These are phyloP conservation scores for Carabus problematicus DNA, from an alignment of 2,888 invertebrate genomes.

Conservation along the genomic window DNA sequence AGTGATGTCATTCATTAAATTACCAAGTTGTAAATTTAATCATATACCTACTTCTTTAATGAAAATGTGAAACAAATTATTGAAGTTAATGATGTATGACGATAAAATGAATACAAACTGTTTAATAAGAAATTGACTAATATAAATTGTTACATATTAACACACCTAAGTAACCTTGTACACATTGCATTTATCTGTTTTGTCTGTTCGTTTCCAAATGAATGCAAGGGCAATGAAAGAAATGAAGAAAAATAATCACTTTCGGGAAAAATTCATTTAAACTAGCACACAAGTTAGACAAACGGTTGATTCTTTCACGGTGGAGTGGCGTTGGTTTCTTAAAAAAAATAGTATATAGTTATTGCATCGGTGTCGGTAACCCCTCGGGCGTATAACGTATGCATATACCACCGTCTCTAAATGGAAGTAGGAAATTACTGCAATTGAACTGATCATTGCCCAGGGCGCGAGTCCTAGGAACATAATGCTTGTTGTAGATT, in stretches of 20 bases:
- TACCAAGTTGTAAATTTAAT: too few relatives aligned
- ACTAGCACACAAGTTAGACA: constrained; percentile 29
- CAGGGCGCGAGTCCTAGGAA: constrained; percentile 48
- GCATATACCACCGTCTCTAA: constrained; percentile 48
- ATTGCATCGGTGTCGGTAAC: constrained; percentile 46
- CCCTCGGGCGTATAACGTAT: constrained; percentile 41
- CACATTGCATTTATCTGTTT: too few relatives aligned
- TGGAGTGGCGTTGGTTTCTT: constrained; percentile 26
- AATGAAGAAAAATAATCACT: constrained; percentile 19
- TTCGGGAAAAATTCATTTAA: constrained; percentile 32
- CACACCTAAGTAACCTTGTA: too few relatives aligned
- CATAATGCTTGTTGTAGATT: constrained; percentile 31
- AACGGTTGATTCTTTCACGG: constrained; percentile 5
- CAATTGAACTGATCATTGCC: constrained; percentile 60
- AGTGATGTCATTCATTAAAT: constrained; percentile 23
- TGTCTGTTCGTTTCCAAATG: too few relatives aligned
- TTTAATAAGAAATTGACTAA: too few relatives aligned
- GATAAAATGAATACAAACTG: too few relatives aligned
- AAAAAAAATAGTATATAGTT: constrained; percentile 53
- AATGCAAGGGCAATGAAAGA: constrained; percentile 29
- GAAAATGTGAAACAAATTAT: too few relatives aligned
- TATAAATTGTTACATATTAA: too few relatives aligned
- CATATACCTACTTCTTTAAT: too few relatives aligned
- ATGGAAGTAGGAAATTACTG: constrained; percentile 56
- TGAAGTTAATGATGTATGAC: too few relatives aligned